phyloP scores from a whole-genome alignment of 2,888 invertebrate species.

The Agrotis clavis region DNA sequence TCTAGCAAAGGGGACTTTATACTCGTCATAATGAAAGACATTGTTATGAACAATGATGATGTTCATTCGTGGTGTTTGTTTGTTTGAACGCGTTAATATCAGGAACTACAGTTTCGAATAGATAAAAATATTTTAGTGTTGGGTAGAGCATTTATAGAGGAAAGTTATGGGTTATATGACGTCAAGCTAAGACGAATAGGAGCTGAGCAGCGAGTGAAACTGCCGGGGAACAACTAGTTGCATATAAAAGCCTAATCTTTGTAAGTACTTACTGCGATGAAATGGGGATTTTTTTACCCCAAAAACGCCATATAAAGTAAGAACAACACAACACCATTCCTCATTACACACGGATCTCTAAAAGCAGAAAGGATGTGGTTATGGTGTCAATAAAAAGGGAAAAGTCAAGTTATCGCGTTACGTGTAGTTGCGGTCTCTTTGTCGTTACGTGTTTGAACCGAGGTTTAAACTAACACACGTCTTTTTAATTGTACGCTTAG shows the following conservation, averaged over 20 bases:
- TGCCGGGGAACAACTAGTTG: too few species aligned
- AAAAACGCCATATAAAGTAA: neutral
- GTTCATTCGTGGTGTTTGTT: too few species aligned
- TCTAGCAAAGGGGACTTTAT: too few species aligned
- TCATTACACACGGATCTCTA: conserved; percentile 29
- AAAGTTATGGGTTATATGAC: too few species aligned
- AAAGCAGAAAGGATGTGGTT: conserved; percentile 61
- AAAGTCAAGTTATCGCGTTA: conserved; percentile 51
- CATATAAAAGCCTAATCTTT: neutral
- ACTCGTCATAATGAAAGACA: too few species aligned
- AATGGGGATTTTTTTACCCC: neutral
- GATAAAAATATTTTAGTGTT: too few species aligned
- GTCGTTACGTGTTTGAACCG: conserved; percentile 25
- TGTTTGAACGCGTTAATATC: too few species aligned
- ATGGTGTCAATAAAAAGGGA: conserved; percentile 58
- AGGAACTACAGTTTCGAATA: too few species aligned
- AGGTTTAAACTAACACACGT: conserved; percentile 46
- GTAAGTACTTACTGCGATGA: neutral
- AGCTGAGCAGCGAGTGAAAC: too few species aligned
- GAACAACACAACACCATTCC: conserved; percentile 16
- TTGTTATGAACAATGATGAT: too few species aligned
- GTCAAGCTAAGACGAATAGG: too few species aligned
- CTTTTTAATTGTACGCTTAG: conserved; percentile 34
- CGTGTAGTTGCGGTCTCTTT: conserved; percentile 50
- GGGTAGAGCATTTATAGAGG: too few species aligned